A percentile compares a stretch with the other conserved stretches of the same genome.
Evolutionary conservation across 2,113 vertebrate species (phyloP).

Genomic region (Diphyllodes magnificus): DNA sequence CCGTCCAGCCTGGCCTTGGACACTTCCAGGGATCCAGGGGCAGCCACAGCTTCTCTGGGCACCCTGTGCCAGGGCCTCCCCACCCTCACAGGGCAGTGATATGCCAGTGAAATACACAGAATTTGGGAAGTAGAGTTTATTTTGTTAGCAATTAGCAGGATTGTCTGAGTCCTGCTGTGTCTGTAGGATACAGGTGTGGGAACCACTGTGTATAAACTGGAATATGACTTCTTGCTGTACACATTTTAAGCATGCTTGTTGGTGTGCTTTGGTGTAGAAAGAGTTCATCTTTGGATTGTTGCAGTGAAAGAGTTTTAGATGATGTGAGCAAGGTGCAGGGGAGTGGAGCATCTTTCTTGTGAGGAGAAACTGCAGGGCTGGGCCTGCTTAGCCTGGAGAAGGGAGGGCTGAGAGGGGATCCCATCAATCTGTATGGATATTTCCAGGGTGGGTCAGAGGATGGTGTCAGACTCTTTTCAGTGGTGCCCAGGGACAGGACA

Average conservation of each 20-base stretch:
- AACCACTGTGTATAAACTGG: neutral
- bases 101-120: neutral
- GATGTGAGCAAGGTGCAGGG: neutral
- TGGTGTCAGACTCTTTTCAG: neutral
- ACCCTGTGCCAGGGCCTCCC: neutral
- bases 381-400: neutral
- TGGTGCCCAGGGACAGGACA: neutral
- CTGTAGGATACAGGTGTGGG: neutral
- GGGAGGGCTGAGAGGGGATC: neutral
- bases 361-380: neutral
- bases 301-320: neutral
- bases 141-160: neutral
- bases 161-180: neutral
- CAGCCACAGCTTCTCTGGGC: neutral
- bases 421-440: neutral
- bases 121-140: neutral
- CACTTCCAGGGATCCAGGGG: neutral
- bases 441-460: neutral
- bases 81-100: neutral
- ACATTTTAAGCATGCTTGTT: neutral
- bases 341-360: neutral
- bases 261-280: neutral
- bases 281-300: neutral
- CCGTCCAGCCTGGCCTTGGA: fast-evolving
- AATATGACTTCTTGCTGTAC: neutral